A percentile compares a stretch with the other conserved stretches of the same genome.
Evolutionary conservation across 2,797 vertebrate genomes (phyloP).

Genomic region (Pelodytes ibericus): DNA sequence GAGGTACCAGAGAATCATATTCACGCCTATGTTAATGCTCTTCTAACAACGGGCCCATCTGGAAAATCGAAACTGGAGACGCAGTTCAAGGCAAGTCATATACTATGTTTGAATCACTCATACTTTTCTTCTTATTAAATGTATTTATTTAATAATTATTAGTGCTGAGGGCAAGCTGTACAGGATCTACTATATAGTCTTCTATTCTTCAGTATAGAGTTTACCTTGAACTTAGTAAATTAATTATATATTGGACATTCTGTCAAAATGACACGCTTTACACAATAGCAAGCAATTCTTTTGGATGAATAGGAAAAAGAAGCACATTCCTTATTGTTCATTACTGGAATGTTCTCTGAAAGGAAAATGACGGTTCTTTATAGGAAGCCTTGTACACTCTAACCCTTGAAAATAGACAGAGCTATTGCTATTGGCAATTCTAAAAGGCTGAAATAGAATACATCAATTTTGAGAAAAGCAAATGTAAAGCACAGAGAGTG

Average conservation of each 20-base stretch:
- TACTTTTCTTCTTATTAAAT: constrained; percentile 29
- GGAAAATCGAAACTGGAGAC: constrained; percentile 86
- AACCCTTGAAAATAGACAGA: constrained; percentile 24
- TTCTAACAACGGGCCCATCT: constrained; percentile 83
- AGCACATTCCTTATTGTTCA: constrained; percentile 27
- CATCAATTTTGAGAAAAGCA: not conserved
- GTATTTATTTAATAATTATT: constrained; percentile 12
- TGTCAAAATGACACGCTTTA: constrained; percentile 36
- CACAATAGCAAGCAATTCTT: constrained; percentile 22
- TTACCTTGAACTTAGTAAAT: constrained; percentile 51
- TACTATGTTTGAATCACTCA: constrained; percentile 28
- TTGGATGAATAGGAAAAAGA: constrained; percentile 30
- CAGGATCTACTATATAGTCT: constrained; percentile 34
- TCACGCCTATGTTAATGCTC: constrained; percentile 87
- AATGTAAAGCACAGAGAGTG: not conserved
- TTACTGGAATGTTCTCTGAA: constrained; percentile 24
- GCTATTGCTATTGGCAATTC: not conserved
- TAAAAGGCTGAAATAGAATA: constrained; percentile 9
- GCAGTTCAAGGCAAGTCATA: constrained; percentile 87
- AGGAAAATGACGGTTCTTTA: constrained; percentile 9
- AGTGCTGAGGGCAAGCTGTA: constrained; percentile 9
- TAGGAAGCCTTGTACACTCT: constrained; percentile 30
- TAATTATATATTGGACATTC: constrained; percentile 30
- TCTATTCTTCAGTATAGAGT: constrained; percentile 8
- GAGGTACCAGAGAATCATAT: constrained; percentile 82